phyloP scores from a whole-genome alignment of 2,797 vertebrate species.

The Anolis apletophallus region DNA sequence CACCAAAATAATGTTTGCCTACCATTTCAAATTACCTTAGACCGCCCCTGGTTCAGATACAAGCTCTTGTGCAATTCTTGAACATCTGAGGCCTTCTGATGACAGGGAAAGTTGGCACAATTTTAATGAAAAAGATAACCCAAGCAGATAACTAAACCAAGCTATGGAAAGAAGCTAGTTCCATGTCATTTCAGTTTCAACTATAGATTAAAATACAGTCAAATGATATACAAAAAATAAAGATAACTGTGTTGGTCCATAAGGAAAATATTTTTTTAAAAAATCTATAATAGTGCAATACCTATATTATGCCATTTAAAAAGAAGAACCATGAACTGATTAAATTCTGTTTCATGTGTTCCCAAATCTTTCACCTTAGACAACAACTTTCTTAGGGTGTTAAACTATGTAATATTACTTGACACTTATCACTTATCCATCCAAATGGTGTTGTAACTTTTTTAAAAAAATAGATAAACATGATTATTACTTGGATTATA shows the following conservation, averaged over 20 bases:
- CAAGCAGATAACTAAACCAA: neutral
- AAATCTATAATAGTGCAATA: neutral
- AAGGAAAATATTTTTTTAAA: neutral
- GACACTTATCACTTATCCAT: no score
- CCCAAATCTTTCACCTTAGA: neutral
- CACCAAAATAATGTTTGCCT: no score
- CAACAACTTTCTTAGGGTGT: neutral
- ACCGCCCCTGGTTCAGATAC: no score
- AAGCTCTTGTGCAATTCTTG: neutral
- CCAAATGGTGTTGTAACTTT: no score
- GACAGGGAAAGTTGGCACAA: no score
- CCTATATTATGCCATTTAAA: neutral
- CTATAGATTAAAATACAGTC: neutral
- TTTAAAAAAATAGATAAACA: no score
- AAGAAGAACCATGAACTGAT: neutral
- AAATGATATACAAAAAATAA: neutral
- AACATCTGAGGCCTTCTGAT: neutral
- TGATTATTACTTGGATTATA: no score
- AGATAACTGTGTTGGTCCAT: neutral
- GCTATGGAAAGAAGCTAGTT: neutral
- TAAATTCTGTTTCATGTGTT: neutral
- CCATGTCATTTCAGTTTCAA: neutral
- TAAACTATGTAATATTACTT: neutral
- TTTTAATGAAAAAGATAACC: neutral
- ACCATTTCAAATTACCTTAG: no score